Evolutionary conservation across 2,113 vertebrate species (phyloP).

Genomic region (Microcebus murinus): DNA sequence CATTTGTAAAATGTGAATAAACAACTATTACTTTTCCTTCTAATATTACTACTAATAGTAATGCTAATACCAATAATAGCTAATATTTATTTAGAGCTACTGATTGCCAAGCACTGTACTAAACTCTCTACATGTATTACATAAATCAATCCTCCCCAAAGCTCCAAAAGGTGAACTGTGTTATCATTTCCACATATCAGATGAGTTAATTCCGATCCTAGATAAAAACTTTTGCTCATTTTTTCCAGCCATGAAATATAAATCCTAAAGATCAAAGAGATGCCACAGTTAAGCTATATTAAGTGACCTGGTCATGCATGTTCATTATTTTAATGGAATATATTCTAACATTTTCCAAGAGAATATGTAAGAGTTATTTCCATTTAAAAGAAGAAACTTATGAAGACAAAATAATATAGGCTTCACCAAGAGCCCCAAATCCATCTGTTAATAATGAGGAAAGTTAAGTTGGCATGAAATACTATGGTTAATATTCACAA

Average conservation of each 20-base stretch:
- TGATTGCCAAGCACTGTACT: too few relatives aligned
- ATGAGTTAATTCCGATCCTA: not conserved
- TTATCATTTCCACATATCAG: not conserved
- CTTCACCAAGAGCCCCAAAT: not conserved
- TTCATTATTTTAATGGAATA: not conserved
- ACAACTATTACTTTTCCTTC: not conserved
- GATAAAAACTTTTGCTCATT: not conserved
- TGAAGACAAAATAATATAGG: not conserved
- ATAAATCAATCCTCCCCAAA: not conserved
- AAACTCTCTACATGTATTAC: fast-evolving
- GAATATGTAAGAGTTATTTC: not conserved
- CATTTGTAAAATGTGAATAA: too few relatives aligned
- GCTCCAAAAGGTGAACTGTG: not conserved
- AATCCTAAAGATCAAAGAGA: not conserved
- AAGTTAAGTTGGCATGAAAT: not conserved
- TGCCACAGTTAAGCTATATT: not conserved
- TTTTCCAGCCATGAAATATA: not conserved
- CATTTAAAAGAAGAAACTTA: not conserved
- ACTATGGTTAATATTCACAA: not conserved
- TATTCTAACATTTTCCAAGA: not conserved
- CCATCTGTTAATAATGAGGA: not conserved
- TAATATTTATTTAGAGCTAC: not conserved
- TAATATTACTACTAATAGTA: not conserved
- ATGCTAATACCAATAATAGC: not conserved
- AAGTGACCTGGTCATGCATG: too few relatives aligned